Evolutionary conservation across 2,113 vertebrate genomes (phyloP).

Genomic region (Neogobius melanostomus): DNA sequence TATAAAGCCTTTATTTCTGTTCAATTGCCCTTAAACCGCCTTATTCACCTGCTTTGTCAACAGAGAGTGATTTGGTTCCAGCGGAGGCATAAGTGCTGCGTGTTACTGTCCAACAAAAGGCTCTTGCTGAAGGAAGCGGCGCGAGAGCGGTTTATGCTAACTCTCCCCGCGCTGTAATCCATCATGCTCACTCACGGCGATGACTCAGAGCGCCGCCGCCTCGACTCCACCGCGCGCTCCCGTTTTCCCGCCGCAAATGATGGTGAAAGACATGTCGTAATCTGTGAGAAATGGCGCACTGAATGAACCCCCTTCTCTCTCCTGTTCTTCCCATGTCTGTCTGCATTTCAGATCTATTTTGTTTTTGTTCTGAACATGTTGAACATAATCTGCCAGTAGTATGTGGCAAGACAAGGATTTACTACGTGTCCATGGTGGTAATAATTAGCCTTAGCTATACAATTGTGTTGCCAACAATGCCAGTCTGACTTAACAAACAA

Average conservation of each 20-base stretch:
- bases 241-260: constrained; percentile 31
- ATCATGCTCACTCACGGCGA: constrained; percentile 39
- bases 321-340: too few species aligned
- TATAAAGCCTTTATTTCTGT: constrained; percentile 12
- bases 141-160: constrained; percentile 15
- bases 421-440: too few species aligned
- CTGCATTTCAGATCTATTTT: too few species aligned
- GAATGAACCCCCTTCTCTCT: not conserved
- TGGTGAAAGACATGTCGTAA: constrained; percentile 26
- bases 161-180: constrained; percentile 27
- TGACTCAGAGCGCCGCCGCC: constrained; percentile 19
- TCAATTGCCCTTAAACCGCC: constrained; percentile 22
- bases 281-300: constrained; percentile 15
- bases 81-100: constrained; percentile 33
- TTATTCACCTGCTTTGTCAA: constrained; percentile 26
- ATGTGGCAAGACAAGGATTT: too few species aligned
- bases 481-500: too few species aligned
- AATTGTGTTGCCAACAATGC: too few species aligned
- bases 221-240: not conserved
- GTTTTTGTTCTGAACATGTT: too few species aligned
- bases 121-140: constrained; percentile 28
- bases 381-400: too few species aligned
- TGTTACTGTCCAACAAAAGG: constrained; percentile 29
- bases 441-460: too few species aligned
- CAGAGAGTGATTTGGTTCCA: constrained; percentile 48